Percentiles rank a stretch among this genome's conserved stretches.
Evolutionary conservation across 2,888 invertebrate genomes (phyloP).

Genomic region (Drosophila monieri): DNA sequence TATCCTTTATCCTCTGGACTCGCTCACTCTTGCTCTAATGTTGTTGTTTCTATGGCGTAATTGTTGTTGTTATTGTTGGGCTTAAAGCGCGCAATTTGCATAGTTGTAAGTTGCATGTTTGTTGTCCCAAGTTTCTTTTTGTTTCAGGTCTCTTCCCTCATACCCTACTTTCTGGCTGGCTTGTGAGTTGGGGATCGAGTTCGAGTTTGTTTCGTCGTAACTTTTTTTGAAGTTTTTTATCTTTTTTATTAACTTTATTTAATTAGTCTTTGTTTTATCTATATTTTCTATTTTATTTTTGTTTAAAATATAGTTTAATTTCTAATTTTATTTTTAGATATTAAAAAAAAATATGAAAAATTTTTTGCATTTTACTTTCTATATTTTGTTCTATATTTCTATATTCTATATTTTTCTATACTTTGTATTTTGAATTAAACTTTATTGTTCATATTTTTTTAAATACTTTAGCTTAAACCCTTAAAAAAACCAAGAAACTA

Average conservation of each 20-base stretch:
- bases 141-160: slow-evolving; percentile 10
- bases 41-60: slow-evolving; percentile 24
- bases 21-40: neutral
- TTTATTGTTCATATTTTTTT: too few relatives aligned
- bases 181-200: neutral
- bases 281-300: too few relatives aligned
- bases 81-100: slow-evolving; percentile 76
- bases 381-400: too few relatives aligned
- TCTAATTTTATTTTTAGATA: neutral
- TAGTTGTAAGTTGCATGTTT: slow-evolving; percentile 66
- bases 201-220: neutral
- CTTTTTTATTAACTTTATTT: neutral
- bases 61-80: slow-evolving; percentile 54
- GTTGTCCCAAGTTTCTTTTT: slow-evolving; percentile 60
- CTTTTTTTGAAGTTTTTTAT: neutral
- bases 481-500: too few relatives aligned
- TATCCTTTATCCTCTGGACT: neutral
- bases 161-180: neutral
- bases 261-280: too few relatives aligned
- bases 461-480: too few relatives aligned
- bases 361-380: too few relatives aligned
- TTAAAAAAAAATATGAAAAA: too few relatives aligned
- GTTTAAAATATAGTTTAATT: too few relatives aligned
- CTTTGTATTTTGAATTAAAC: too few relatives aligned
- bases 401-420: too few relatives aligned